These are phyloP conservation scores for Porites rus DNA, from an alignment of 92 coral and sea anemone genomes.

Conservation along the genomic window DNA sequence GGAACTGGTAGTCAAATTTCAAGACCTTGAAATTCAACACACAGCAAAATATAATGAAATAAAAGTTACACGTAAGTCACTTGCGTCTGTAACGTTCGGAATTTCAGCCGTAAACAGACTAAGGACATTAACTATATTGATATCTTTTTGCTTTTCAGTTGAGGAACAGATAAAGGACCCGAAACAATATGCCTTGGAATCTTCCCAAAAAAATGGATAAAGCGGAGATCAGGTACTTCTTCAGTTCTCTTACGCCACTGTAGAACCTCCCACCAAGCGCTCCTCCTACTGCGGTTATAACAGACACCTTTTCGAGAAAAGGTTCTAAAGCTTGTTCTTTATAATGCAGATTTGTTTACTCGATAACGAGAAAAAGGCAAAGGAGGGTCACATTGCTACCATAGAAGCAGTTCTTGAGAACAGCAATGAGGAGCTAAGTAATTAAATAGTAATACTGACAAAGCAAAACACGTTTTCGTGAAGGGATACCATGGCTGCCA, in stretches of 20 bases:
- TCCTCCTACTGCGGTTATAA: neutral
- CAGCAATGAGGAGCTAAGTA: conserved; percentile 86
- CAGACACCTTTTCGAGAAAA: neutral
- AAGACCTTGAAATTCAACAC: conserved; percentile 90
- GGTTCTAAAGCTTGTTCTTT: neutral
- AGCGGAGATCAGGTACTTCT: conserved; percentile 74
- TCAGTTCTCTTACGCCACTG: neutral
- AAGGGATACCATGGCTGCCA: too few relatives aligned
- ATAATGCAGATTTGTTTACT: conserved; percentile 68
- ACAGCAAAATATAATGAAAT: conserved; percentile 81
- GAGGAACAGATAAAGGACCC: conserved; percentile 76
- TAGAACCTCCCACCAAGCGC: neutral
- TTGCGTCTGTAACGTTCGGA: too few relatives aligned
- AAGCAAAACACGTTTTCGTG: neutral
- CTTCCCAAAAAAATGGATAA: conserved; percentile 74
- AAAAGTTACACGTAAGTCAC: conserved; percentile 76
- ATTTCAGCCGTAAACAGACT: too few relatives aligned
- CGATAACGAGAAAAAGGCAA: conserved; percentile 72
- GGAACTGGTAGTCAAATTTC: conserved; percentile 96
- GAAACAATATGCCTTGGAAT: conserved; percentile 57
- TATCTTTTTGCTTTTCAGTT: conserved; percentile 54
- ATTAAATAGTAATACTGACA: neutral
- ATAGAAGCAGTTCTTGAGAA: conserved; percentile 70
- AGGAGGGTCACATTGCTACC: conserved; percentile 69
- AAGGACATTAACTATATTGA: too few relatives aligned